Percentiles rank a stretch among this genome's conserved stretches.
Evolutionary conservation across 2,113 vertebrate species (phyloP).

Genomic region (human): GRCh38 chr11:15444501-15445000

Average conservation of each 20-base stretch:
- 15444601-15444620: background rate
- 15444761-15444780: background rate
- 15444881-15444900: background rate
- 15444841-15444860: background rate
- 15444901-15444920: background rate
- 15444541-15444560: background rate
- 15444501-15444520: background rate
- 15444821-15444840: background rate
- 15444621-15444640: conserved; percentile 32
- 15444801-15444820: background rate
- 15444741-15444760: background rate
- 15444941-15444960: background rate
- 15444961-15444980: background rate
- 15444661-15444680: background rate
- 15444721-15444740: background rate
- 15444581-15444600: conserved; percentile 10
- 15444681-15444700: background rate
- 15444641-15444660: background rate
- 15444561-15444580: background rate
- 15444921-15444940: background rate
- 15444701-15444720: background rate
- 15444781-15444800: background rate
- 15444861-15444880: background rate
- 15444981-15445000: background rate
- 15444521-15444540: background rate